phyloP scores from a whole-genome alignment of 2,797 vertebrate genomes.

The Botia kubotai region DNA sequence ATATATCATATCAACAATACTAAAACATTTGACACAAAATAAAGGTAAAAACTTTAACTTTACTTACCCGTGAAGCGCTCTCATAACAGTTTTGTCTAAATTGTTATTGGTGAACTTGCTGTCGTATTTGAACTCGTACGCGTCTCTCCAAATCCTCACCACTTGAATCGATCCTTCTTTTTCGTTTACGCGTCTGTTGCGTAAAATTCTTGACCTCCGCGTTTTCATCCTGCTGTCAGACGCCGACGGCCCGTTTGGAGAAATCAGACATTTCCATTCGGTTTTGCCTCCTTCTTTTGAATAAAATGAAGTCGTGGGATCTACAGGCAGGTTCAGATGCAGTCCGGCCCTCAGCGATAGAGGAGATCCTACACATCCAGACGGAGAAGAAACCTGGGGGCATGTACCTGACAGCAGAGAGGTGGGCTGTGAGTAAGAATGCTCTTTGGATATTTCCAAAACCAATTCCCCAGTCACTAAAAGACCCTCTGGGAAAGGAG shows the following conservation, averaged over 20 bases:
- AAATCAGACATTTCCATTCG: constrained; percentile 25
- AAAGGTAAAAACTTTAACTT: no score
- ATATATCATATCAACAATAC: no score
- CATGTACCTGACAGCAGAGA: constrained; percentile 74
- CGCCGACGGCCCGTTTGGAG: constrained; percentile 46
- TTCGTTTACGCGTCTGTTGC: constrained; percentile 68
- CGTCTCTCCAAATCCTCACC: constrained; percentile 81
- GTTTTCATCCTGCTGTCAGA: constrained; percentile 46
- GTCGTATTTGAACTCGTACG: constrained; percentile 86
- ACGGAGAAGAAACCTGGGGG: constrained; percentile 68
- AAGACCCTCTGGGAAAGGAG: constrained; percentile 65
- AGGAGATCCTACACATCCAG: constrained; percentile 68
- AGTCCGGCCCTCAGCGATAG: constrained; percentile 37
- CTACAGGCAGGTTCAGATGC: constrained; percentile 69
- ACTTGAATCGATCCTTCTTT: constrained; percentile 75
- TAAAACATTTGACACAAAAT: no score
- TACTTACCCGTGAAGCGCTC: constrained; percentile 93
- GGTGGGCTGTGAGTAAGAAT: constrained; percentile 80
- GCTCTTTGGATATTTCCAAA: constrained; percentile 78
- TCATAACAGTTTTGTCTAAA: constrained; percentile 81
- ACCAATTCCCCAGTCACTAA: constrained; percentile 68
- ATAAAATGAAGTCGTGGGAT: constrained; percentile 58
- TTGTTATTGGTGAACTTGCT: constrained; percentile 87
- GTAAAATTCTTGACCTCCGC: constrained; percentile 59
- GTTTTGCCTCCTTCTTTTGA: constrained; percentile 59